A percentile compares a stretch with the other conserved stretches of the same genome.
Conservation (phyloP, 2,113 vertebrate genomes). For the Etheostoma spectabile region DNA sequence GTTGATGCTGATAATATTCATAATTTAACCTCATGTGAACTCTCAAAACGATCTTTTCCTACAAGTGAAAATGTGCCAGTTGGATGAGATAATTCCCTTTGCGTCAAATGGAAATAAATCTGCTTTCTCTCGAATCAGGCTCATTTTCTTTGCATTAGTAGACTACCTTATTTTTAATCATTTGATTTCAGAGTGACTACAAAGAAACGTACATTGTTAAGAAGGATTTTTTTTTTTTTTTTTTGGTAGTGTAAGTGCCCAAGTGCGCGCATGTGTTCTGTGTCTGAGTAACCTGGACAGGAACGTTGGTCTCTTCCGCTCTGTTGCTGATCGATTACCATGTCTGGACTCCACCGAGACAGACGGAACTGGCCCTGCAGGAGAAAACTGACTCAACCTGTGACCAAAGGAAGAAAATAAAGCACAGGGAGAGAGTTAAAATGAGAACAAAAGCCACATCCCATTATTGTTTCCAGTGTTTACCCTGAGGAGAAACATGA, state of each 20-base stretch:
- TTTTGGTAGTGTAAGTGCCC: constrained; percentile 30
- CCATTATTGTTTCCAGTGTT: constrained; percentile 30
- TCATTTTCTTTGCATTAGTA: neutral
- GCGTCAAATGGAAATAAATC: constrained; percentile 23
- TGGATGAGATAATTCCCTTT: constrained; percentile 17
- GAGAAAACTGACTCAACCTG: constrained; percentile 60
- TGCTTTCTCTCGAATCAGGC: neutral
- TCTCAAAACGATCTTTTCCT: constrained; percentile 16
- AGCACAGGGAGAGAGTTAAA: constrained; percentile 32
- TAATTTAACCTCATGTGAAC: neutral
- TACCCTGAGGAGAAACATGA: constrained; percentile 12
- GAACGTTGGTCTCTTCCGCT: constrained; percentile 66
- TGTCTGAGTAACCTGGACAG: constrained; percentile 54
- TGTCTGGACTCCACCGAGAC: constrained; percentile 67
- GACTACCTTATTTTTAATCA: neutral
- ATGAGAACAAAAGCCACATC: constrained; percentile 36
- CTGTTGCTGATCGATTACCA: constrained; percentile 75
- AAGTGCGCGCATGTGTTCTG: constrained; percentile 43
- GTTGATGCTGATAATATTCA: constrained; percentile 10
- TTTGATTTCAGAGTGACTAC: neutral
- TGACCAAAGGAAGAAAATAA: constrained; percentile 32
- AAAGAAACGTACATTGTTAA: neutral
- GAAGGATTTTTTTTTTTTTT: neutral
- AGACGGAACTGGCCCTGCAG: constrained; percentile 54
- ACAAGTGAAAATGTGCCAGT: constrained; percentile 17